Evolutionary conservation across 2,113 vertebrate genomes (phyloP), one percentile per base, ranked within the genome.

Genomic region (Fukomys damarensis): DNA sequence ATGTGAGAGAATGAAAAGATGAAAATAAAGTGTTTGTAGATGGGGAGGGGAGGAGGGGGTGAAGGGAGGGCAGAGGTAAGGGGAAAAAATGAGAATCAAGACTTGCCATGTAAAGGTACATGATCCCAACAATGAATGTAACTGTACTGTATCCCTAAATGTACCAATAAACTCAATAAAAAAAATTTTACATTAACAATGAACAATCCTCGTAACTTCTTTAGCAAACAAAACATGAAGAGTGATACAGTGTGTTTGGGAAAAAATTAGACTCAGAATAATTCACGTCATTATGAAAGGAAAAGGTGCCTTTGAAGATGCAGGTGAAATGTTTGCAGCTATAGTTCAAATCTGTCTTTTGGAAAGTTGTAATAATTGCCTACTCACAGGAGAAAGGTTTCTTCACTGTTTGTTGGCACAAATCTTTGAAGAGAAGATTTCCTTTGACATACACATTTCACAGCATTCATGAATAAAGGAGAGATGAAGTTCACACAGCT

Each of bases 341-440:
- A 22, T 0, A 70, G 46, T 20, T 88, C 89, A 94, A n/a, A 88
- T 38, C 28, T 81, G 19, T 96, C 58, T 86, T 16, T 90, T 70
- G 20, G 83, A 95, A 86, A 91, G 19, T n/a, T 63, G 28, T 49
- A 86, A 72, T 91, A 77, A 84, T 94, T 72, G 16, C 12, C 20
- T 85, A 5, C 12, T 61, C 1, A 81, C 5, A 52, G 13, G 56
- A 93, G 24, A 91, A 86, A 83, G 0, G 5, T 86, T 86, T 79
- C 65, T 89, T 80, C 74, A 22, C n/a, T 86, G 4, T 76, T 96
- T 91, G 76, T 3, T 93, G 74, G 63, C 46, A 93, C 4, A 54
- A 22, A 52, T 38, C 72, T 87, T 74, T 93, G 46, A 83, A 26
- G 8, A 76, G 92, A 95, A 95, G 11, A 70, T 59, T 95, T 92